Evolutionary conservation across 2,797 vertebrate species (phyloP).

Genomic region (Dendrocincla fuliginosa): DNA sequence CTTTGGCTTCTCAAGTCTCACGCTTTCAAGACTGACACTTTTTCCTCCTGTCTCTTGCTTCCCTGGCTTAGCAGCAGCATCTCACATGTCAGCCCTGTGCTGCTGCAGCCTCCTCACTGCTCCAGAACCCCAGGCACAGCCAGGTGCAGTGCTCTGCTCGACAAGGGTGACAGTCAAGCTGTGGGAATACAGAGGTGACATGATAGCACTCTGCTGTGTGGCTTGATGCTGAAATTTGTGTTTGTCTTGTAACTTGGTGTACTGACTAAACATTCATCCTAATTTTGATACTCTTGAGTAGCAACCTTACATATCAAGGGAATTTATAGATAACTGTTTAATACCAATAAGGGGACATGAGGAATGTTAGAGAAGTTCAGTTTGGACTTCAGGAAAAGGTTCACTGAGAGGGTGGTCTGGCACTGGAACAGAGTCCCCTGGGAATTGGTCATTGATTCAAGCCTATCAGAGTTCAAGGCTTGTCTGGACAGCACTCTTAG

Average conservation of each 20-base stretch:
- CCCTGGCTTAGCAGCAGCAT: background rate
- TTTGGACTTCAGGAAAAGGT: background rate
- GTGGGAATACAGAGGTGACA: background rate
- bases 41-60: background rate
- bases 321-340: background rate
- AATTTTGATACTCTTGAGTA: background rate
- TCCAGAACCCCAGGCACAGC: background rate
- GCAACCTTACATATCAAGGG: background rate
- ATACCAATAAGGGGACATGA: fast-evolving
- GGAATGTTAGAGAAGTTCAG: background rate
- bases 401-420: background rate
- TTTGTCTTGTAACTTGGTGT: background rate
- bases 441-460: background rate
- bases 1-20: background rate
- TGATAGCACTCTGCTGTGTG: fast-evolving
- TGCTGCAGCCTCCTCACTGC: background rate
- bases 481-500: background rate
- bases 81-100: background rate
- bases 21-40: background rate
- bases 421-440: background rate
- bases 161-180: background rate
- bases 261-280: background rate
- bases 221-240: background rate
- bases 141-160: background rate
- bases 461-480: background rate